A percentile compares a stretch with the other conserved stretches of the same genome.
phyloP scores from a whole-genome alignment of 2,797 vertebrate genomes.

The Esox masquinongy region DNA sequence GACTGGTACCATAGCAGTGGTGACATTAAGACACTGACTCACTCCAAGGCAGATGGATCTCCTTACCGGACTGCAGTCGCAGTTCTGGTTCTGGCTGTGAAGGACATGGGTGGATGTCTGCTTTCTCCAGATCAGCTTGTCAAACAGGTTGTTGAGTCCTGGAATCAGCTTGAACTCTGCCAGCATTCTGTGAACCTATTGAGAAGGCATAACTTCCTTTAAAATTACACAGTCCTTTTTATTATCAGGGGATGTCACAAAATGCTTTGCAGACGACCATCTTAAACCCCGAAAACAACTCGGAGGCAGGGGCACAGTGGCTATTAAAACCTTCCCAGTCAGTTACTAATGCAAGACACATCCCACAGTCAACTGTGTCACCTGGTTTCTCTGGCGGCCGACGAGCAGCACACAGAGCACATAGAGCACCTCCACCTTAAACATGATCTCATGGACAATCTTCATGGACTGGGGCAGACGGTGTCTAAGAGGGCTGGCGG shows the following conservation, averaged over 20 bases:
- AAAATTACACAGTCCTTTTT: not conserved
- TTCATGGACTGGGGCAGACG: constrained; percentile 97
- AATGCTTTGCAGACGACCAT: not conserved
- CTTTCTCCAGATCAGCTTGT: constrained; percentile 98
- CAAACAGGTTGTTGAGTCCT: constrained; percentile 97
- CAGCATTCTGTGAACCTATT: constrained; percentile 96
- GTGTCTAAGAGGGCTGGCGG: constrained; percentile 86
- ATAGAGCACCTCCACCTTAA: constrained; percentile 97
- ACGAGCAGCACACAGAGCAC: constrained; percentile 96
- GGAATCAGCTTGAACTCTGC: constrained; percentile 96
- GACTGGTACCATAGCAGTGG: not conserved
- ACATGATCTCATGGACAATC: constrained; percentile 99
- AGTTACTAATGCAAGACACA: not conserved
- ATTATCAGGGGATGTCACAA: not conserved
- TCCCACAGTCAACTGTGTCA: constrained; percentile 46
- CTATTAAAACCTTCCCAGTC: not conserved
- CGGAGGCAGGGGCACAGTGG: not conserved
- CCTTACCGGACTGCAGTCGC: constrained; percentile 96
- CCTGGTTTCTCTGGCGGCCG: constrained; percentile 97
- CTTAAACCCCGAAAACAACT: not conserved
- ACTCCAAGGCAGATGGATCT: not conserved
- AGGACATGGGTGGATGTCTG: constrained; percentile 89
- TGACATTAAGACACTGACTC: not conserved
- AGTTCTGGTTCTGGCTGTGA: constrained; percentile 96
- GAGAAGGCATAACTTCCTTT: not conserved